phyloP scores from a whole-genome alignment of 2,888 invertebrate genomes.

The Monochamus alternatus region DNA sequence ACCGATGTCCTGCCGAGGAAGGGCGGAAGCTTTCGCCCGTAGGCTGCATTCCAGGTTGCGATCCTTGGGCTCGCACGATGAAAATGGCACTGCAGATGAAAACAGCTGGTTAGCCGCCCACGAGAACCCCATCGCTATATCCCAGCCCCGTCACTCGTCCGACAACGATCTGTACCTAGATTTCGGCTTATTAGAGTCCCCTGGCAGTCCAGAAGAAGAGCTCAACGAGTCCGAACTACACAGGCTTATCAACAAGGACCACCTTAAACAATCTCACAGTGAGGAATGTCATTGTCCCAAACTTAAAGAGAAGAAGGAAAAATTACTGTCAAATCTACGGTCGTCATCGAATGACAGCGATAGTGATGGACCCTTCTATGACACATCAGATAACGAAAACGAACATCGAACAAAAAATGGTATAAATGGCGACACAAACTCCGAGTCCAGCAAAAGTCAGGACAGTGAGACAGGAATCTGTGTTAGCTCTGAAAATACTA shows the following conservation, averaged over 20 bases:
- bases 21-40: slow-evolving; percentile 87
- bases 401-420: slow-evolving; percentile 27
- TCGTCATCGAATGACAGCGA: slow-evolving; percentile 68
- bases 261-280: slow-evolving; percentile 54
- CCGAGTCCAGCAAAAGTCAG: slow-evolving; percentile 47
- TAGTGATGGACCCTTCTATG: slow-evolving; percentile 72
- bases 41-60: slow-evolving; percentile 83
- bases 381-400: slow-evolving; percentile 68
- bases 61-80: slow-evolving; percentile 77
- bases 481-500: slow-evolving; percentile 44
- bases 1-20: slow-evolving; percentile 85
- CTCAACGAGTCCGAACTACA: slow-evolving; percentile 59
- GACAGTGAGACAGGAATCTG: slow-evolving; percentile 49
- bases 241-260: slow-evolving; percentile 67
- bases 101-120: slow-evolving; percentile 63
- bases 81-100: slow-evolving; percentile 58
- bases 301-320: slow-evolving; percentile 70
- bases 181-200: slow-evolving; percentile 79
- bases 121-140: slow-evolving; percentile 65
- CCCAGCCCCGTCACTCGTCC: slow-evolving; percentile 72
- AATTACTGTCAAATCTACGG: slow-evolving; percentile 36
- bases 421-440: slow-evolving; percentile 48
- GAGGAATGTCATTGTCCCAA: slow-evolving; percentile 70
- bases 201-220: slow-evolving; percentile 80
- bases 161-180: slow-evolving; percentile 78